Percentiles rank a stretch among this genome's conserved stretches.
These are phyloP conservation scores for Actinia tenebrosa DNA, from an alignment of 64 coral and sea anemone species.

Conservation along the genomic window DNA sequence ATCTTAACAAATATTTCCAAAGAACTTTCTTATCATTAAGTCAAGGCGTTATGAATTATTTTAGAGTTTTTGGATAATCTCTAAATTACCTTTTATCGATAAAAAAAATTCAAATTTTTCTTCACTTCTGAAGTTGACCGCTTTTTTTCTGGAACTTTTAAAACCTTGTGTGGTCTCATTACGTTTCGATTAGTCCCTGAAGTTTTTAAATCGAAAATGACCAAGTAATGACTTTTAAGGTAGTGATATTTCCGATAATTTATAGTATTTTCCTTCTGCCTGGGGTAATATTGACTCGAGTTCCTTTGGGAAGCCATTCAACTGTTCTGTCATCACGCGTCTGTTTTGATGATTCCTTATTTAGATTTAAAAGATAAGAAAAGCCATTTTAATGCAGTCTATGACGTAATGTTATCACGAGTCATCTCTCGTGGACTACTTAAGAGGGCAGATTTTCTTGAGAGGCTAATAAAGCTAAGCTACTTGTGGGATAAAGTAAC, in stretches of 20 bases:
- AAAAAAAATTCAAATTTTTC: too few species aligned
- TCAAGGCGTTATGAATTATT: not conserved
- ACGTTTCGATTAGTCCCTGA: not conserved
- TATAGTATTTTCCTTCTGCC: not conserved
- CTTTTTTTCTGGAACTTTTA: not conserved
- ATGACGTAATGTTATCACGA: not conserved
- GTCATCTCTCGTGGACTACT: not conserved
- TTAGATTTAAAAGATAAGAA: not conserved
- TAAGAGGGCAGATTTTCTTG: not conserved
- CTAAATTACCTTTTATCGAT: not conserved
- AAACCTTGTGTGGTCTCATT: not conserved
- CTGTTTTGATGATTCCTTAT: not conserved
- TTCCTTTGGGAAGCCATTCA: constrained; percentile 6
- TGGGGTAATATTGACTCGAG: not conserved
- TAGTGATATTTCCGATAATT: not conserved
- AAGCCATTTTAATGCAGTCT: not conserved
- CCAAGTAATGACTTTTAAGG: not conserved
- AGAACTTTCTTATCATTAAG: too few species aligned
- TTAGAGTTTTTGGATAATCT: not conserved
- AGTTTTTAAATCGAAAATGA: not conserved
- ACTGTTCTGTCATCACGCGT: not conserved
- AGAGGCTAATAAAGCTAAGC: not conserved
- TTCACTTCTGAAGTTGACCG: too few species aligned
- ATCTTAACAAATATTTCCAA: too few species aligned
- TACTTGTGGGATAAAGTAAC: not conserved